phyloP scores from a whole-genome alignment of 2,888 invertebrate species.

The Crioceris asparagi region DNA sequence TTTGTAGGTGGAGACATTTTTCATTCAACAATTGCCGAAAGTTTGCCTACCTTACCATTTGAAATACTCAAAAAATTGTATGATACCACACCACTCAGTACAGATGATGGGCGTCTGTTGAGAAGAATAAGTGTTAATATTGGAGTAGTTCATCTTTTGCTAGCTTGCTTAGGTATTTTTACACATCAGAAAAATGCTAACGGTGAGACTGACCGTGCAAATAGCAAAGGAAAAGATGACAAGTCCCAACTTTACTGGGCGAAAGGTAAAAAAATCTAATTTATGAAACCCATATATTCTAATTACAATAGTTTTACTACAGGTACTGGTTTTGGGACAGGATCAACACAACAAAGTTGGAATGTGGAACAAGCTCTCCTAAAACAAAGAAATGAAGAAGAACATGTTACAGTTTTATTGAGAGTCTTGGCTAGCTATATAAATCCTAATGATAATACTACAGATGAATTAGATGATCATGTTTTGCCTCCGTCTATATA shows the following conservation, averaged over 20 bases:
- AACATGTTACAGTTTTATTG: slow-evolving; percentile 68
- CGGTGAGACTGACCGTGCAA: slow-evolving; percentile 29
- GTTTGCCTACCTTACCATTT: slow-evolving; percentile 67
- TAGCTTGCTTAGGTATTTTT: slow-evolving; percentile 81
- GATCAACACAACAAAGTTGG: slow-evolving; percentile 92
- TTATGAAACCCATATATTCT: not conserved
- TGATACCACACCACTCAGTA: slow-evolving; percentile 62
- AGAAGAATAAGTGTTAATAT: slow-evolving; percentile 70
- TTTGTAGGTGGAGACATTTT: slow-evolving; percentile 52
- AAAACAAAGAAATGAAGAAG: slow-evolving; percentile 83
- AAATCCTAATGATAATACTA: slow-evolving; percentile 54
- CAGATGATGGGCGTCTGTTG: slow-evolving; percentile 65
- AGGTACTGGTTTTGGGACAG: slow-evolving; percentile 87
- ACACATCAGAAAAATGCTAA: slow-evolving; percentile 62
- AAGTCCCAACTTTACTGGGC: slow-evolving; percentile 82
- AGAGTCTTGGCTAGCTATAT: slow-evolving; percentile 82
- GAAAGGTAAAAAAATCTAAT: slow-evolving; percentile 56
- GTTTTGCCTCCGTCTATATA: slow-evolving; percentile 59
- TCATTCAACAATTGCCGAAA: slow-evolving; percentile 54
- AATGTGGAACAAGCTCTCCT: slow-evolving; percentile 91
- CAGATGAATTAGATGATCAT: slow-evolving; percentile 36
- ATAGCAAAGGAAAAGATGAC: slow-evolving; percentile 31
- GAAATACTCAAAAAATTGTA: slow-evolving; percentile 66
- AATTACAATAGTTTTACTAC: no score
- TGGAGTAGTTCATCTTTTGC: slow-evolving; percentile 74